A percentile compares a stretch with the other conserved stretches of the same genome.
Conservation (phyloP, 92 coral and sea anemone genomes). For the Umimayanthus kanabou region DNA sequence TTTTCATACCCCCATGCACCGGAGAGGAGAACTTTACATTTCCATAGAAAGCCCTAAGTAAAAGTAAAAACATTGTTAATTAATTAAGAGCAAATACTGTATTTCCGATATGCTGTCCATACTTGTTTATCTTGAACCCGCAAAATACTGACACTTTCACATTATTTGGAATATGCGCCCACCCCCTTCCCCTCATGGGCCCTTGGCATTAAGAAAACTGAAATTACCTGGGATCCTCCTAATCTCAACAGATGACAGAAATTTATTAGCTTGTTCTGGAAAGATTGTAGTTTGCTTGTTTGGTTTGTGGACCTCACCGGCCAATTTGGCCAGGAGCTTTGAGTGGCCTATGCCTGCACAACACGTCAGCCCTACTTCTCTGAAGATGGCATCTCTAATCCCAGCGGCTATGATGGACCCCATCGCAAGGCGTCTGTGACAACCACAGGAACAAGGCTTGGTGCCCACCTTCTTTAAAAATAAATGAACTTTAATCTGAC, state of each 20-base stretch:
- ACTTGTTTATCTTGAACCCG: too few relatives aligned
- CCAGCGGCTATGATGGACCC: constrained; percentile 79
- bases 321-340: constrained; percentile 78
- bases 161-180: background rate
- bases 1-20: too few relatives aligned
- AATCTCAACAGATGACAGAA: constrained; percentile 57
- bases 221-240: constrained; percentile 79
- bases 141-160: too few relatives aligned
- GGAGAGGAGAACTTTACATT: too few relatives aligned
- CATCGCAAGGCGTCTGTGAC: constrained; percentile 63
- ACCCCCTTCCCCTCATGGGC: background rate
- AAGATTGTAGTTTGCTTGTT: constrained; percentile 76
- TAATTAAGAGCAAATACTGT: too few relatives aligned
- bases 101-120: too few relatives aligned
- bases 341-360: constrained; percentile 84
- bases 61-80: too few relatives aligned
- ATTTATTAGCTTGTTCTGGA: constrained; percentile 58
- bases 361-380: constrained; percentile 75
- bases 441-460: constrained; percentile 70
- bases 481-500: background rate
- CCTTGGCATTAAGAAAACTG: background rate
- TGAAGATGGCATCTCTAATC: constrained; percentile 62
- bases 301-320: constrained; percentile 79
- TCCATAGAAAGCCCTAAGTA: too few relatives aligned
- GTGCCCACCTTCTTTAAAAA: constrained; percentile 4